These are phyloP conservation scores for Tiliqua scincoides DNA, from an alignment of 2,113 vertebrate species.

Conservation along the genomic window DNA sequence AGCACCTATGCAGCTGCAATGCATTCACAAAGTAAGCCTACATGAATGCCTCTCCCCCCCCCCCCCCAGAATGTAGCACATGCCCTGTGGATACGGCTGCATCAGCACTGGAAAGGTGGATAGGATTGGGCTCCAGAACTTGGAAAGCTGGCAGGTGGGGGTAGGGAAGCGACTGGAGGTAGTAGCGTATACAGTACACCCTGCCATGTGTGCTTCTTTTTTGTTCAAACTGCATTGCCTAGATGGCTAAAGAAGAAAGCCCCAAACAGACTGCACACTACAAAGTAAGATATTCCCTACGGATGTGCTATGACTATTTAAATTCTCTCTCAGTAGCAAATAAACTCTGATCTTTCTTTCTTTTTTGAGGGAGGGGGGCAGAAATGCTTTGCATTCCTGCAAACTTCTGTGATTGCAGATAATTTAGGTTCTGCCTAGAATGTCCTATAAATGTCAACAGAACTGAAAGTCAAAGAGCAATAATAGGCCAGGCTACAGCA, in stretches of 20 bases:
- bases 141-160: background rate
- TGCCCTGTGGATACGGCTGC: too few species aligned
- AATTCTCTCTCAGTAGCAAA: constrained; percentile 56
- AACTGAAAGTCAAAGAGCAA: constrained; percentile 56
- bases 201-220: background rate
- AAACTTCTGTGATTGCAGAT: constrained; percentile 37
- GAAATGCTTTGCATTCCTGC: constrained; percentile 55
- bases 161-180: background rate
- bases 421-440: constrained; percentile 44
- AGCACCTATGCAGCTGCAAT: too few species aligned
- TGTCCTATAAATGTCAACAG: constrained; percentile 51
- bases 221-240: background rate
- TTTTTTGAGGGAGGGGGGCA: too few species aligned
- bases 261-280: background rate
- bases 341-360: constrained; percentile 59
- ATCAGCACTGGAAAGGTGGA: too few species aligned
- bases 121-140: too few species aligned
- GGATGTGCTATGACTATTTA: constrained; percentile 43
- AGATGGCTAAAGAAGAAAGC: background rate
- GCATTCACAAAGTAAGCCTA: too few species aligned
- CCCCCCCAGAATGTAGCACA: too few species aligned
- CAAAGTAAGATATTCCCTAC: constrained; percentile 33
- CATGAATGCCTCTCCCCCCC: too few species aligned
- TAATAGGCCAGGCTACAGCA: constrained; percentile 52
- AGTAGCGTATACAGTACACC: too few species aligned